Conservation (phyloP, 2,797 vertebrate genomes). For the Remorina albescens region DNA sequence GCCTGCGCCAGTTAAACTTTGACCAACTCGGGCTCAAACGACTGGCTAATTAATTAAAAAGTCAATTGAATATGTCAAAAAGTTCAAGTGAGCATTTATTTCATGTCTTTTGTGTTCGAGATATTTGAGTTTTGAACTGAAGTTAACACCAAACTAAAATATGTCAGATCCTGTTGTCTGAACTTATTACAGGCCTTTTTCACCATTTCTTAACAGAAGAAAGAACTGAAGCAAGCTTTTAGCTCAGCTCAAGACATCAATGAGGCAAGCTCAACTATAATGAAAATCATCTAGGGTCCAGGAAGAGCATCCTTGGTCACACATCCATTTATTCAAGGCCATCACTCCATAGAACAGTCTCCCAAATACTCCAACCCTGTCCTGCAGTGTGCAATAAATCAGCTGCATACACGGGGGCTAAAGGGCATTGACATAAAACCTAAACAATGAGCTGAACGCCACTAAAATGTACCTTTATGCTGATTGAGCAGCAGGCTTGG, state of each 20-base stretch:
- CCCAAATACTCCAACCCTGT: not conserved
- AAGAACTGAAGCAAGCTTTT: not conserved
- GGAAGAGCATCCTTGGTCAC: not conserved
- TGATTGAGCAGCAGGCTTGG: no score
- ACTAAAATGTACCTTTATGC: not conserved
- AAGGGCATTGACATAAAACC: not conserved
- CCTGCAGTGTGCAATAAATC: not conserved
- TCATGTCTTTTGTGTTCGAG: not conserved
- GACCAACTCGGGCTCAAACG: not conserved
- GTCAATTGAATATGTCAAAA: not conserved
- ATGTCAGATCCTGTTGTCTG: not conserved
- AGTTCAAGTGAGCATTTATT: not conserved
- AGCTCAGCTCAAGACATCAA: not conserved
- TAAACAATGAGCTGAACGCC: not conserved
- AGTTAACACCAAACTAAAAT: not conserved
- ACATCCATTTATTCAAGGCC: not conserved
- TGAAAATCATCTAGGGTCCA: not conserved
- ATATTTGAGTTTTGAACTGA: not conserved
- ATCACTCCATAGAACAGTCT: not conserved
- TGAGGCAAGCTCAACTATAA: not conserved
- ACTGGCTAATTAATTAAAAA: not conserved
- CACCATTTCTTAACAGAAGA: not conserved
- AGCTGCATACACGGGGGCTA: not conserved
- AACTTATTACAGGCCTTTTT: not conserved
- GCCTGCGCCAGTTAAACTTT: not conserved